Base-by-base conservation (phyloP, 2,797 vertebrate genomes). In the Tadarida brasiliensis region DNA sequence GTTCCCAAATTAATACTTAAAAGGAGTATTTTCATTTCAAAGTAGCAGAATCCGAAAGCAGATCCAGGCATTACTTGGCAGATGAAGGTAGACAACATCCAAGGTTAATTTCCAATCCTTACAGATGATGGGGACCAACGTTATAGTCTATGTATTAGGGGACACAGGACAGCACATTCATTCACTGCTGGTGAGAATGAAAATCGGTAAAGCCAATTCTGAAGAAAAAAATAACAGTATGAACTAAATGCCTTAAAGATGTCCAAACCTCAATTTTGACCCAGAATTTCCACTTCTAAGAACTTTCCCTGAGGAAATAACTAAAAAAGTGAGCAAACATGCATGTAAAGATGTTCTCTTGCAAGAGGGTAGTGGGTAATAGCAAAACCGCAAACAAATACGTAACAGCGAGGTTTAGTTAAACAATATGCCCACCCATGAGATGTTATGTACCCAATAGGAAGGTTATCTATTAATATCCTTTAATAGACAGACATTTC, bases 231-330 rank as follows among this genome's bases (percentile, higher is more conserved):
- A 39, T 4, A 33, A 68, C 35, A 49, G 24, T 22, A 10, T 3
- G 44, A 24, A 82, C 44, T 81, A 68, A 39, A 87, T 80, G 22
- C 54, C 85, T 90, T 76, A 80, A 85, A 74, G 26, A 77, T 7
- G 3, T 80, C 65, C 56, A 87, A 87, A 67, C 39, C 51, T 49
- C 33, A 63, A 39, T 39, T 94, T 57, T 78, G 59, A 90, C 33
- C 22, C 17, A 71, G 30, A 44, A 59, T 71, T 87, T 49, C 15
- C 1, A 74, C 70, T 94, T 91, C 11, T 65, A 84, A 74, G 61
- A 90, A 87, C 20, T 56, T 94, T 80, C 39, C 28, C 30, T 67
- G 33, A 90, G 90, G 81, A 65, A 90, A 90, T 57, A 63, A 88
- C 12, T 20, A n/a, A 44, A 65, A 63, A 76, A 73, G 33, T 19